phyloP scores from a whole-genome alignment of 2,113 vertebrate species.

The Melanerpes aurifrons region DNA sequence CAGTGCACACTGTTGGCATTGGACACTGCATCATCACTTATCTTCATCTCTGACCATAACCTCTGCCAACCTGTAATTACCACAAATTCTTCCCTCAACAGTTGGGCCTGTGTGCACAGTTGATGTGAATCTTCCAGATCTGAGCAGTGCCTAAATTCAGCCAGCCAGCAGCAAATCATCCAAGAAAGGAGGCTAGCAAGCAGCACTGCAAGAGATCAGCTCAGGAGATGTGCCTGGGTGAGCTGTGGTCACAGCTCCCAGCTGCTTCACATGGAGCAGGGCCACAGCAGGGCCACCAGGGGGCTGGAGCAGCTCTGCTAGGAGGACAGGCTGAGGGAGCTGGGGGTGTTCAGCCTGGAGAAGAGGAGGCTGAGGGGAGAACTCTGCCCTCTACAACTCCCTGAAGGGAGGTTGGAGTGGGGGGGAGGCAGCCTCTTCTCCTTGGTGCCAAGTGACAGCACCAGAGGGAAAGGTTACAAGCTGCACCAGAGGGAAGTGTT shows the following conservation, averaged over 20 bases:
- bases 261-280: neutral
- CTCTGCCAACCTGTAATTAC: slow-evolving; percentile 26
- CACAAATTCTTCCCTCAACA: slow-evolving; percentile 9
- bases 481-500: too few species aligned
- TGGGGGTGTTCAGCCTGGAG: too few species aligned
- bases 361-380: too few species aligned
- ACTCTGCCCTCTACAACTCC: too few species aligned
- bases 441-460: too few species aligned
- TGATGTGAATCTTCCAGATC: neutral
- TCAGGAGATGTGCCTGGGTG: neutral
- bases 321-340: too few species aligned
- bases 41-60: neutral
- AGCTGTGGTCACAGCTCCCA: neutral
- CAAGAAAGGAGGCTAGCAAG: neutral
- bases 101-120: neutral
- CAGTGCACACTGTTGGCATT: neutral
- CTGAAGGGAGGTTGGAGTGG: too few species aligned
- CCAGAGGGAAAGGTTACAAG: too few species aligned
- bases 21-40: neutral
- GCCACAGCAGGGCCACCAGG: too few species aligned
- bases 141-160: neutral
- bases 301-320: too few species aligned
- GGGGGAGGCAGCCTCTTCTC: too few species aligned
- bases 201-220: neutral
- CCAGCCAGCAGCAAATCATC: neutral